Evolutionary conservation across 92 coral and sea anemone genomes (phyloP).

Genomic region (Anthopleura xanthogrammica): DNA sequence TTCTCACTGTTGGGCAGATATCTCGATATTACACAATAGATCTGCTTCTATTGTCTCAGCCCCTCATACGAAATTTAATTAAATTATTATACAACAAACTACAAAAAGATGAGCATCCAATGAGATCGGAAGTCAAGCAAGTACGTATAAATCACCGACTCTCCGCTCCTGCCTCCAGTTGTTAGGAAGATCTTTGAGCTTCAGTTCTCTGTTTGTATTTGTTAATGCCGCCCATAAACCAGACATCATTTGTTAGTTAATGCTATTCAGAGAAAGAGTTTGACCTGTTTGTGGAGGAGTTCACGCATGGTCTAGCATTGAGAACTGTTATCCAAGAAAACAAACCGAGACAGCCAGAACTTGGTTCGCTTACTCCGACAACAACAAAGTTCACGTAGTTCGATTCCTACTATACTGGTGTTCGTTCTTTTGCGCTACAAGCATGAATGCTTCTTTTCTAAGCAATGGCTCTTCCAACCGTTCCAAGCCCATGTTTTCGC

Average conservation of each 20-base stretch:
- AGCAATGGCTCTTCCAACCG: background rate
- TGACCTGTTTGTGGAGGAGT: background rate
- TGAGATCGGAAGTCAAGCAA: background rate
- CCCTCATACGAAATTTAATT: constrained; percentile 13
- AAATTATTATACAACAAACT: constrained; percentile 2
- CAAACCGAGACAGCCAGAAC: background rate
- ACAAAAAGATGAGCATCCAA: background rate
- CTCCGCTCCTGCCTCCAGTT: background rate
- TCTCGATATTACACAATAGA: constrained; percentile 3
- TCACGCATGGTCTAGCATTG: constrained; percentile 4
- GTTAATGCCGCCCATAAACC: background rate
- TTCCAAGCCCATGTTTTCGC: background rate
- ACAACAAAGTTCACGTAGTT: background rate
- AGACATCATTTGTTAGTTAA: background rate
- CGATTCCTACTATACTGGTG: background rate
- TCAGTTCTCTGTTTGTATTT: background rate
- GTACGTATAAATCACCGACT: background rate
- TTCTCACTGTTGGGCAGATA: background rate
- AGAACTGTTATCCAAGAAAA: background rate
- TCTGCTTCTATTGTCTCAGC: background rate
- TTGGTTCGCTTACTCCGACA: background rate
- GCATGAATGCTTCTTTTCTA: background rate
- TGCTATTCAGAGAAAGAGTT: background rate
- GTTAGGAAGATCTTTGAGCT: background rate
- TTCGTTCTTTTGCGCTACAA: background rate